Conservation (phyloP, 2,888 invertebrate species). For the Arge pagana region DNA sequence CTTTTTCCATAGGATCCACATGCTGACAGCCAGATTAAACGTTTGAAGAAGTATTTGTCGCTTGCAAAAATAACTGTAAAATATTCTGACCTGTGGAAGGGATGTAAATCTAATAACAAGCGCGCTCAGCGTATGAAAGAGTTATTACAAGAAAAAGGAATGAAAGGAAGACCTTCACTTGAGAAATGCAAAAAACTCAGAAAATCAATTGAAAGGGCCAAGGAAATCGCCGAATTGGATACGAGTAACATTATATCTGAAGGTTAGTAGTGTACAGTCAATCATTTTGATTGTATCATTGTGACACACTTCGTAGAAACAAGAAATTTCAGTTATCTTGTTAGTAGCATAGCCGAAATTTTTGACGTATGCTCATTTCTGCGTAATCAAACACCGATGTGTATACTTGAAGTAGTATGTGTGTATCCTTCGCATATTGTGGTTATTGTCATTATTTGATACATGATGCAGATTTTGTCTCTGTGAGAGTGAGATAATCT, state of each 20-base stretch:
- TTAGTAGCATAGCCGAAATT: no score
- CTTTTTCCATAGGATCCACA: constrained; percentile 35
- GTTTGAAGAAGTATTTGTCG: constrained; percentile 43
- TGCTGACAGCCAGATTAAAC: constrained; percentile 37
- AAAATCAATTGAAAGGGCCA: constrained; percentile 36
- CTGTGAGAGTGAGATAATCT: no score
- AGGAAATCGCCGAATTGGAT: constrained; percentile 43
- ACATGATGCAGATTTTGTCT: no score
- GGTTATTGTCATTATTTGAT: no score
- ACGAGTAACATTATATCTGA: constrained; percentile 42
- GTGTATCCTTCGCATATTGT: no score
- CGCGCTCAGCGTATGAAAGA: constrained; percentile 39
- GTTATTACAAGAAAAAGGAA: constrained; percentile 45
- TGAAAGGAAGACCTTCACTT: constrained; percentile 44
- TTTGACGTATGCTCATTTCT: no score
- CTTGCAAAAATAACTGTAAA: constrained; percentile 44
- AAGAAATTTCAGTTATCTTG: constrained; percentile 6
- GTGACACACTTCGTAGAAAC: not conserved
- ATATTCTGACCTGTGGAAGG: constrained; percentile 44
- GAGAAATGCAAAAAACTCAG: constrained; percentile 48
- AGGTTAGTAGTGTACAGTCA: constrained; percentile 38
- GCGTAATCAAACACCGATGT: no score
- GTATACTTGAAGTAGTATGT: no score
- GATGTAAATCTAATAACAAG: constrained; percentile 42
- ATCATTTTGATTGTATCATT: no score